phyloP scores from a whole-genome alignment of 2,113 vertebrate genomes.

The Bos indicus region DNA sequence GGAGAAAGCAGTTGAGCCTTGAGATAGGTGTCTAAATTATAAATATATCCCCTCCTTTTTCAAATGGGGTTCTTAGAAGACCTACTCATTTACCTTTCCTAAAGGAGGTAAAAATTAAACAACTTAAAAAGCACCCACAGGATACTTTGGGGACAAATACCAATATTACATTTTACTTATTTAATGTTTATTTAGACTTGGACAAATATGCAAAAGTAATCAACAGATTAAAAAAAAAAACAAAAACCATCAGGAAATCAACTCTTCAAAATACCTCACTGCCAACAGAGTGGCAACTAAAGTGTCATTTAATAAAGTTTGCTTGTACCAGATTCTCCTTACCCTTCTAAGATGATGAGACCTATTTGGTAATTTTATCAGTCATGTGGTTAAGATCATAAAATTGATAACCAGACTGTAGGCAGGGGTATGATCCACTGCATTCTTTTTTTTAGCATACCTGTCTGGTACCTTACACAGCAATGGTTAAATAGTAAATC shows the following conservation, averaged over 20 bases:
- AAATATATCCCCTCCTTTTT: not conserved
- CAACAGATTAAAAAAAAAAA: not conserved
- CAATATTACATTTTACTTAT: conserved; percentile 8
- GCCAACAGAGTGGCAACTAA: not conserved
- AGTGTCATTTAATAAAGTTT: not conserved
- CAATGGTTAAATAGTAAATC: not conserved
- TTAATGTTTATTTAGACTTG: not conserved
- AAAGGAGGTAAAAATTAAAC: not conserved
- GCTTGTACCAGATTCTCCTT: not conserved
- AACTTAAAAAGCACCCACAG: not conserved
- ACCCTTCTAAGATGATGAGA: not conserved
- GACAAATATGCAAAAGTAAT: conserved; percentile 31
- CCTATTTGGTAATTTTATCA: not conserved
- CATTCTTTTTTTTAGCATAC: not conserved
- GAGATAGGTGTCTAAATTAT: not conserved
- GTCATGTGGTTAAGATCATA: not conserved
- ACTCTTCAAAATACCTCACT: not conserved
- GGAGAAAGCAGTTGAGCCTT: not conserved
- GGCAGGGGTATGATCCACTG: not conserved
- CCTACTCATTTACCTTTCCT: not conserved
- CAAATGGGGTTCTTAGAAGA: not conserved
- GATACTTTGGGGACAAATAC: not conserved
- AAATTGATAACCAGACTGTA: not conserved
- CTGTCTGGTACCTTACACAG: not conserved
- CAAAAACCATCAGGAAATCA: not conserved